phyloP scores from a whole-genome alignment of 2,888 invertebrate genomes.

The Uloborus plumipes region DNA sequence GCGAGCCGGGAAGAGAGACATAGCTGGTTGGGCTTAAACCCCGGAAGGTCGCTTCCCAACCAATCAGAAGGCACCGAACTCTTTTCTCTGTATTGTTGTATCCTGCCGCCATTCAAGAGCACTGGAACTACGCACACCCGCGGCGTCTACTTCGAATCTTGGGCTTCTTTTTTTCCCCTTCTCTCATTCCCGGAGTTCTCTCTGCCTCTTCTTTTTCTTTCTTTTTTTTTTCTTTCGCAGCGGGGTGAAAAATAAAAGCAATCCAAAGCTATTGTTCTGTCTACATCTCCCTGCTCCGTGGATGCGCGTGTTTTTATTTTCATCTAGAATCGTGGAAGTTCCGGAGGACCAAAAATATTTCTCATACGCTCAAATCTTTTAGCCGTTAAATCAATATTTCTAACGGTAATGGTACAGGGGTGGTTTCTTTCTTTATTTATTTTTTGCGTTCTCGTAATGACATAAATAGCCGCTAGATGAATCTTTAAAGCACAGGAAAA shows the following conservation, averaged over 20 bases:
- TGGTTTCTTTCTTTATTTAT: neutral
- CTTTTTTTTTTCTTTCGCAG: slow-evolving; percentile 7
- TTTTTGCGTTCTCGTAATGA: no score
- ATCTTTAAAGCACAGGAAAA: no score
- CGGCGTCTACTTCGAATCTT: slow-evolving; percentile 10
- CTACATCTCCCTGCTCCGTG: slow-evolving; percentile 12
- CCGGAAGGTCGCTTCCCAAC: slow-evolving; percentile 54
- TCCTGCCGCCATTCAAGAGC: slow-evolving; percentile 62
- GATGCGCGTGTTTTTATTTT: no score
- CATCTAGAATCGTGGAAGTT: no score
- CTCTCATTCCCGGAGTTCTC: neutral
- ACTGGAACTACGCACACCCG: slow-evolving; percentile 26
- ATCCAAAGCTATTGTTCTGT: slow-evolving; percentile 18
- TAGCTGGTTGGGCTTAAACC: slow-evolving; percentile 58
- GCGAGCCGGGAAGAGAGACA: slow-evolving; percentile 35
- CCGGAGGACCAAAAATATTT: no score
- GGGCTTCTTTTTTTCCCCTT: neutral
- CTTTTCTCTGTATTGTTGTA: slow-evolving; percentile 57
- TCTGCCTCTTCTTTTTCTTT: slow-evolving; percentile 4
- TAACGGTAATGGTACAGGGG: neutral
- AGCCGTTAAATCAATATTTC: no score
- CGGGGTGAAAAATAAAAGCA: slow-evolving; percentile 10
- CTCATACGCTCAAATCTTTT: no score
- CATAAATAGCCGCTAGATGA: no score
- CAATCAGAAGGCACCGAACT: slow-evolving; percentile 60